phyloP scores from a whole-genome alignment of 2,113 vertebrate species.

The Salvelinus alpinus region DNA sequence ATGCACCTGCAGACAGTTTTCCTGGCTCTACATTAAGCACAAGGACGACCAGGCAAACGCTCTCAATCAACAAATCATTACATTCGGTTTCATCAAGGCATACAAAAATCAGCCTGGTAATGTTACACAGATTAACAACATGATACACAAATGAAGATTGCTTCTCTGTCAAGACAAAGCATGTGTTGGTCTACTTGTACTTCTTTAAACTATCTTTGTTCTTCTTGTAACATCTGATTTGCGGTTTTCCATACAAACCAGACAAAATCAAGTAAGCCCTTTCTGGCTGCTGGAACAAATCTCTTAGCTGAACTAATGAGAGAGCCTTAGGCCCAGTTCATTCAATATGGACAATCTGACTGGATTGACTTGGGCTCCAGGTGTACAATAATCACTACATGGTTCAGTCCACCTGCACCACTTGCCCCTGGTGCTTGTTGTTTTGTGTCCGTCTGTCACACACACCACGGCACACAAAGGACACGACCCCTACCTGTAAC shows the following conservation, averaged over 20 bases:
- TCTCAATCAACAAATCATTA: slow-evolving; percentile 29
- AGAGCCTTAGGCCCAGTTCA: neutral
- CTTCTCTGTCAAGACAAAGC: neutral
- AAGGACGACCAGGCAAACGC: slow-evolving; percentile 24
- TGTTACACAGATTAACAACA: slow-evolving; percentile 10
- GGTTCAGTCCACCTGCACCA: neutral
- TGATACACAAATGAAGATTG: slow-evolving; percentile 6
- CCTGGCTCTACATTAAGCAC: slow-evolving; percentile 43
- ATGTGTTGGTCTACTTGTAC: neutral
- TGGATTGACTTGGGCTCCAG: neutral
- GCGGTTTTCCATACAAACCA: neutral
- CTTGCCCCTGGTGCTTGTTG: neutral
- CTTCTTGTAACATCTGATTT: neutral
- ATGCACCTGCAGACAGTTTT: slow-evolving; percentile 52
- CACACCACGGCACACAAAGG: neutral
- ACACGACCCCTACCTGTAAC: neutral
- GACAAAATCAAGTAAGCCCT: neutral
- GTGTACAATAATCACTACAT: neutral
- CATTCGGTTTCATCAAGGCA: slow-evolving; percentile 23
- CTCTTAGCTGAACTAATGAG: slow-evolving; percentile 3
- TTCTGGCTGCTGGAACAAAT: neutral
- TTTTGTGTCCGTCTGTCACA: neutral
- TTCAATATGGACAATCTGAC: neutral
- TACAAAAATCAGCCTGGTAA: slow-evolving; percentile 31
- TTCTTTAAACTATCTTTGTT: too few species aligned